Evolutionary conservation across 1,140 invertebrate genomes (phyloP).

Genomic region (Halesus radiatus): DNA sequence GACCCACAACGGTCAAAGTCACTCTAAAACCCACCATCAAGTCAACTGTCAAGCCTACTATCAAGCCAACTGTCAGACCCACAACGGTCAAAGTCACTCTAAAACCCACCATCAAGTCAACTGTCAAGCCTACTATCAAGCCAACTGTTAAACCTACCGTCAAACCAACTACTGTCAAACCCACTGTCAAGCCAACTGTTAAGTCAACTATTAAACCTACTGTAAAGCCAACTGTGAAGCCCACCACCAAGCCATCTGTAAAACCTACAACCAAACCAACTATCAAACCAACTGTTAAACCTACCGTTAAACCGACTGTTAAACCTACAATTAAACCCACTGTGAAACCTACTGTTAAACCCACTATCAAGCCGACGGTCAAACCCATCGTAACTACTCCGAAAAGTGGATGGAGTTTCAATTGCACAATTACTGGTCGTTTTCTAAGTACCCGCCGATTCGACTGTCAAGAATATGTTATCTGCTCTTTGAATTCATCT

Average conservation of each 20-base stretch:
- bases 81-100: too few relatives aligned
- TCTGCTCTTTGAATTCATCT: not conserved
- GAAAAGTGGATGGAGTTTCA: not conserved
- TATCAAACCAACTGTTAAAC: not conserved
- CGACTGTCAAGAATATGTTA: not conserved
- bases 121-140: too few relatives aligned
- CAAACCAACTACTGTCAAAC: not conserved
- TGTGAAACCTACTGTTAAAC: not conserved
- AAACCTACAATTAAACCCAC: not conserved
- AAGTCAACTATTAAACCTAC: not conserved
- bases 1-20: not conserved
- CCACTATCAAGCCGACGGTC: not conserved
- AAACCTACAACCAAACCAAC: not conserved
- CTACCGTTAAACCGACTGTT: not conserved
- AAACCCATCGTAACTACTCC: not conserved
- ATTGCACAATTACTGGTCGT: not conserved
- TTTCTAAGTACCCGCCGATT: not conserved
- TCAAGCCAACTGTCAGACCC: too few relatives aligned
- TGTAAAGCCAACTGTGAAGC: not conserved
- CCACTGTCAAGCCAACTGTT: not conserved
- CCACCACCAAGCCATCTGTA: not conserved
- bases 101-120: too few relatives aligned
- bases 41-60: not conserved
- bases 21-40: conserved; percentile 8
- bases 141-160: too few relatives aligned